These are phyloP conservation scores for Panagrolaimus sp. DNA, from an alignment of 1,140 invertebrate species.

Conservation along the genomic window DNA sequence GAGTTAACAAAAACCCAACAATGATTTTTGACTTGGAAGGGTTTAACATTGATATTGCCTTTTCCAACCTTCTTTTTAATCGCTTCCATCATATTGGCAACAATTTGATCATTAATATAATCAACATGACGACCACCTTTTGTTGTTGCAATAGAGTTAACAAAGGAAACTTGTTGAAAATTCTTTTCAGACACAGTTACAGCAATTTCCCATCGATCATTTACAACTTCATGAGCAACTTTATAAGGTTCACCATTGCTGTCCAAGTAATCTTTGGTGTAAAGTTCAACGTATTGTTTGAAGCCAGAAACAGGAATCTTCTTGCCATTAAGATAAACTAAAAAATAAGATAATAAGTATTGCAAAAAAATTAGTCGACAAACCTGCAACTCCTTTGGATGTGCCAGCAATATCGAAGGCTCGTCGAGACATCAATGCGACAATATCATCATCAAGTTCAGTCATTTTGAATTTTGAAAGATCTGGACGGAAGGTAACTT, in stretches of 20 bases:
- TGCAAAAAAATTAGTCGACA: too few species aligned
- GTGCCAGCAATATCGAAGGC: constrained; percentile 94
- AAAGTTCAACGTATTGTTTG: constrained; percentile 93
- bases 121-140: constrained; percentile 98
- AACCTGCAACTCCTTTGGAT: constrained; percentile 73
- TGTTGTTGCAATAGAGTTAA: constrained; percentile 97
- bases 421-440: constrained; percentile 82
- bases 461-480: constrained; percentile 93
- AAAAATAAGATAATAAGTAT: too few species aligned
- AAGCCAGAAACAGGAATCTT: constrained; percentile 77
- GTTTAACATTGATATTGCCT: constrained; percentile 73
- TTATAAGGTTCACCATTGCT: constrained; percentile 77
- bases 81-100: constrained; percentile 80
- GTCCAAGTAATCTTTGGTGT: constrained; percentile 76
- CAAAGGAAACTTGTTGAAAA: constrained; percentile 97
- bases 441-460: constrained; percentile 83
- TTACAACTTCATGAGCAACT: constrained; percentile 76
- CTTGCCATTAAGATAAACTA: constrained; percentile 84
- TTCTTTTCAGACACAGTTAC: constrained; percentile 78
- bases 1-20: constrained; percentile 98
- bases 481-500: constrained; percentile 91
- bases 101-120: constrained; percentile 80
- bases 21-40: constrained; percentile 86
- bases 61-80: constrained; percentile 81
- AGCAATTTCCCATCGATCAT: constrained; percentile 91